Evolutionary conservation across 2,113 vertebrate genomes (phyloP), one percentile per base, ranked within the genome.

Genomic region (Cinclus cinclus): DNA sequence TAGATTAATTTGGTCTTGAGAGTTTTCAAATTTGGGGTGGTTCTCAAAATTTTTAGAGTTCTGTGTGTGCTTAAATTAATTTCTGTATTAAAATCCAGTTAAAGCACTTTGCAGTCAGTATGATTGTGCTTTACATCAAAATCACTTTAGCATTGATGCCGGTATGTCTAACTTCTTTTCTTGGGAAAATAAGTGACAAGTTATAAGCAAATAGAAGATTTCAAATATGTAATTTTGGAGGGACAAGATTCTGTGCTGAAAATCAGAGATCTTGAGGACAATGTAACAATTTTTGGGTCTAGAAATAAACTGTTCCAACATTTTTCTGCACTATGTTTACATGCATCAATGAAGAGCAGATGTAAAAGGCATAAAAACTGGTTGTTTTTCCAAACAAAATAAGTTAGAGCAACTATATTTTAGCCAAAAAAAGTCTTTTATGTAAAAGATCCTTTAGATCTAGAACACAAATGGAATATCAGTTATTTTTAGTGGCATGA

Each of bases 401-500:
- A 73, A 75, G 33, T 69, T 74, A 80, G 76, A 87, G 4, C 28
- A 92, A 91, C 31, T 53, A 24, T 33, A 49, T 58, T 58, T 92
- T 19, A 75, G n/a, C 41, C 0, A 78, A 89, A 78, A 89, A 65
- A 74, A 64, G 24, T 59, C 16, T 83, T 91, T 56, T 59, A 64
- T 27, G 73, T 78, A 96, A 96, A 91, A 86, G 64, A 75, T 87
- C 53, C 89, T 95, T 97, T 96, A 91, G 83, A 91, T 96, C 87
- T 97, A 96, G 95, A 96, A 97, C 83, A 90, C 63, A 97, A 96
- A 83, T 83, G 75, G 87, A 93, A 97, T 97, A 96, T 94, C 95
- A 96, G 93, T 85, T 98, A 97, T 97, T 97, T 97, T 98, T 97
- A 98, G 96, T 94, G 89, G 64, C 53, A 96, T 37, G 41, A 97